phyloP scores from a whole-genome alignment of 53 echinoderm and acorn worm species.

The Zoroaster sp. region DNA sequence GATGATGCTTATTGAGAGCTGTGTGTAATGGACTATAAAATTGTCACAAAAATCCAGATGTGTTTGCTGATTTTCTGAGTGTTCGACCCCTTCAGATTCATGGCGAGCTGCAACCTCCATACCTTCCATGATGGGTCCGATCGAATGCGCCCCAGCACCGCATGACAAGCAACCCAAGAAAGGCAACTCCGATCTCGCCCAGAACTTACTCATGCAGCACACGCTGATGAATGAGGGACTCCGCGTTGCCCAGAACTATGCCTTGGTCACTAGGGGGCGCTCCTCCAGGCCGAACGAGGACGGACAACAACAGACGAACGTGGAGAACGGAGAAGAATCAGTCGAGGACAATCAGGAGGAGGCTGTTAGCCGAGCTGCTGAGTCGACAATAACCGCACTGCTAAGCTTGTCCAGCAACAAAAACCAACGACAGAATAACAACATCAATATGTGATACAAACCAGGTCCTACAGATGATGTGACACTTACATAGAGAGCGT shows the following conservation, averaged over 20 bases:
- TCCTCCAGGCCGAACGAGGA: background rate
- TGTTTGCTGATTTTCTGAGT: too few relatives aligned
- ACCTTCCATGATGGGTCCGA: background rate
- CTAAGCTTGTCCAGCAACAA: conserved; percentile 40
- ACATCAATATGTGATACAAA: background rate
- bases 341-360: background rate
- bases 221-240: conserved; percentile 87
- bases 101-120: too few relatives aligned
- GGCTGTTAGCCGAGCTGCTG: conserved; percentile 22
- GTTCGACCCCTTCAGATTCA: too few relatives aligned
- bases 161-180: conserved; percentile 19
- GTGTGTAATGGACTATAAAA: too few relatives aligned
- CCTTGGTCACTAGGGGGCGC: background rate
- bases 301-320: background rate
- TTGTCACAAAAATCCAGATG: too few relatives aligned
- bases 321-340: background rate
- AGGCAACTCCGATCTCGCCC: conserved; percentile 47
- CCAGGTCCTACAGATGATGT: background rate
- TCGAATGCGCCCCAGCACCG: conserved; percentile 35
- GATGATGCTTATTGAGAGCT: too few relatives aligned
- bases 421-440: background rate
- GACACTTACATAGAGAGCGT: too few relatives aligned
- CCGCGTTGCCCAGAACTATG: conserved; percentile 71
- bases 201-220: conserved; percentile 79
- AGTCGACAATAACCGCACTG: conserved; percentile 41